A percentile compares a stretch with the other conserved stretches of the same genome.
Conservation (phyloP, 2,113 vertebrate species). For the Dromas ardeola region DNA sequence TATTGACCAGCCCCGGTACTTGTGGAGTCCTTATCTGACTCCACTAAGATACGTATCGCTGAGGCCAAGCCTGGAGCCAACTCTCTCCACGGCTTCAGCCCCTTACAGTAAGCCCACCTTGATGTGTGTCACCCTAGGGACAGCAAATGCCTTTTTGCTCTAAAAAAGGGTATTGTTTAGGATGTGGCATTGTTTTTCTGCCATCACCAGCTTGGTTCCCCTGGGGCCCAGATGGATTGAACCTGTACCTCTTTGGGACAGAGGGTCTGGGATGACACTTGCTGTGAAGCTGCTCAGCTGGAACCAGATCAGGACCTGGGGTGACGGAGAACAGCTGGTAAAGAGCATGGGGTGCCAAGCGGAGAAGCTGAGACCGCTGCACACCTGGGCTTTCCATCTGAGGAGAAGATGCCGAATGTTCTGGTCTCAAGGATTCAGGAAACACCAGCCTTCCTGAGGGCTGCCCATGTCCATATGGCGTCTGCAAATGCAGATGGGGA, state of each 20-base stretch:
- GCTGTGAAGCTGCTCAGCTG: background rate
- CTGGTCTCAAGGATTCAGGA: background rate
- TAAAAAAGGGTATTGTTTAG: background rate
- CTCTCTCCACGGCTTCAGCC: background rate
- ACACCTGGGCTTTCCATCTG: background rate
- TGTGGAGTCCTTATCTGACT: background rate
- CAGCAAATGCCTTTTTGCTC: background rate
- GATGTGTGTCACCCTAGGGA: background rate
- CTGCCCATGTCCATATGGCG: fast-evolving
- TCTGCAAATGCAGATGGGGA: fast-evolving
- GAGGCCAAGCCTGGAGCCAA: background rate
- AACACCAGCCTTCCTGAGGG: background rate
- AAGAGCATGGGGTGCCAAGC: background rate
- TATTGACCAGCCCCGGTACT: slow-evolving; percentile 44
- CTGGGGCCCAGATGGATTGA: background rate
- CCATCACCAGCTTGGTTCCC: background rate
- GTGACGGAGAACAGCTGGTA: background rate
- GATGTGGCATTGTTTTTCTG: fast-evolving
- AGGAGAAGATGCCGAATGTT: background rate
- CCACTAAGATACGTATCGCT: background rate
- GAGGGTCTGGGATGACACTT: background rate
- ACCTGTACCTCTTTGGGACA: background rate
- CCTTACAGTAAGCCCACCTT: background rate
- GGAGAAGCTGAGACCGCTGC: background rate
- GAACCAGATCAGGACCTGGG: background rate